A percentile compares a stretch with the other conserved stretches of the same genome.
Conservation (phyloP, 1,140 invertebrate genomes). For the Nasonia longicornis region DNA sequence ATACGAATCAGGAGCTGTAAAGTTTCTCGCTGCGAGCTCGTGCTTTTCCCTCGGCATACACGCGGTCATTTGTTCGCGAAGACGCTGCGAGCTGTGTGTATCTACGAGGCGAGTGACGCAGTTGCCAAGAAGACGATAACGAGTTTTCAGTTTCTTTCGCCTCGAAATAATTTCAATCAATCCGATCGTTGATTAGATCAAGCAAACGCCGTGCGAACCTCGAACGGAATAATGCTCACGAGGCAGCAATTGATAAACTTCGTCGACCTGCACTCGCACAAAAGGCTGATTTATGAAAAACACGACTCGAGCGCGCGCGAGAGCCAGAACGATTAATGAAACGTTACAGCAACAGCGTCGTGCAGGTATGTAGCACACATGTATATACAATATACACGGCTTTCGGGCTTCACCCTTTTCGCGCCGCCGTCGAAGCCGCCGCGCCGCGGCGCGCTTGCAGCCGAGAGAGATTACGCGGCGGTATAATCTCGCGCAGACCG, state of each 20-base stretch:
- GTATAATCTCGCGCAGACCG: neutral
- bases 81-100: neutral
- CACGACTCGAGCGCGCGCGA: slow-evolving; percentile 13
- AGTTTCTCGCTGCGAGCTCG: slow-evolving; percentile 9
- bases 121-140: neutral
- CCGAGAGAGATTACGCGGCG: neutral
- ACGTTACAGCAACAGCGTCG: neutral
- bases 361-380: neutral
- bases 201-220: neutral
- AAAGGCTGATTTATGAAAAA: slow-evolving; percentile 41
- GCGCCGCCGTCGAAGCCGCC: neutral
- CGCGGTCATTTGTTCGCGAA: slow-evolving; percentile 14
- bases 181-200: neutral
- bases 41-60: neutral
- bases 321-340: slow-evolving; percentile 37
- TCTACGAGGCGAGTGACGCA: neutral
- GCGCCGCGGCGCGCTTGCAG: neutral
- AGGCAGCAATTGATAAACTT: neutral
- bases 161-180: too few relatives aligned
- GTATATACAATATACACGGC: neutral
- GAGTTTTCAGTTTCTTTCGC: neutral
- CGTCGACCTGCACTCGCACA: neutral
- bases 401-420: slow-evolving; percentile 26
- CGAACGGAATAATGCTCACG: too few relatives aligned
- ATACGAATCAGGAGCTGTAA: slow-evolving; percentile 25